Evolutionary conservation across 2,113 vertebrate species (phyloP).

Genomic region (Nicator chloris): DNA sequence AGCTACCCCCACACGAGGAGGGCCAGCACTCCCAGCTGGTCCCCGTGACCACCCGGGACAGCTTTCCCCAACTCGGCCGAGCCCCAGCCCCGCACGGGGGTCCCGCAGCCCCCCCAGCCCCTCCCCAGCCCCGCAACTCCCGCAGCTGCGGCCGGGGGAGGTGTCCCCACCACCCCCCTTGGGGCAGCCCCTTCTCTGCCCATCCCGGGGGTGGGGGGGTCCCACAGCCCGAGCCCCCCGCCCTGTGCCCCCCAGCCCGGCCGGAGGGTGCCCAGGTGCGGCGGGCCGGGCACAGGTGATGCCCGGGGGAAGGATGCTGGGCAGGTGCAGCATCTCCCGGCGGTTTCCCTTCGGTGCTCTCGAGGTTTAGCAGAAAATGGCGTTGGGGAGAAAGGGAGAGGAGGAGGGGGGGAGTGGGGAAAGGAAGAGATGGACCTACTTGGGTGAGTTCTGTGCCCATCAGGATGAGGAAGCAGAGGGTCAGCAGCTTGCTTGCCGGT

Average conservation of each 20-base stretch:
- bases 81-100: not conserved
- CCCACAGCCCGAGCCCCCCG: not conserved
- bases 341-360: not conserved
- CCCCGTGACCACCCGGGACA: not conserved
- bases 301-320: no score
- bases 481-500: slow-evolving; percentile 90
- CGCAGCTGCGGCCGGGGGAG: not conserved
- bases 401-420: not conserved
- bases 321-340: not conserved
- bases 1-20: not conserved
- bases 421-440: slow-evolving; percentile 78
- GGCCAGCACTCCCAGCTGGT: rapidly evolving
- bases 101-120: not conserved
- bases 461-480: slow-evolving; percentile 90
- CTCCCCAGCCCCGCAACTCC: not conserved
- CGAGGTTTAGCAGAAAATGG: slow-evolving; percentile 70
- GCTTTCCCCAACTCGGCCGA: not conserved
- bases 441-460: slow-evolving; percentile 97
- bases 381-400: slow-evolving; percentile 51
- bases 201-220: not conserved
- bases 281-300: not conserved
- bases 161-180: rapidly evolving
- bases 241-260: no score
- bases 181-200: not conserved
- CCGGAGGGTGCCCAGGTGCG: not conserved